A percentile compares a stretch with the other conserved stretches of the same genome.
phyloP scores from a whole-genome alignment of 2,888 invertebrate species.

The Norana najaformis region DNA sequence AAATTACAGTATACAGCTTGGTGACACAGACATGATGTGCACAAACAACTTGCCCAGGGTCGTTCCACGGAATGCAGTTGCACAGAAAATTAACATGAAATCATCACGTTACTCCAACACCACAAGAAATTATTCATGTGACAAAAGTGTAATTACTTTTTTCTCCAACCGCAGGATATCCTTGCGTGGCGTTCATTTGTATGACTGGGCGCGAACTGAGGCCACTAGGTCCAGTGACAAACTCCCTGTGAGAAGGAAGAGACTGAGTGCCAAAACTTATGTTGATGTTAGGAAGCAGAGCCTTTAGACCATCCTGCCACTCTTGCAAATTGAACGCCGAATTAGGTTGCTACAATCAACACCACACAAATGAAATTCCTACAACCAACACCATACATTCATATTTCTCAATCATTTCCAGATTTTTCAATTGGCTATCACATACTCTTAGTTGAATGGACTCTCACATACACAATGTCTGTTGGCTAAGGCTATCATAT shows the following conservation, averaged over 20 bases:
- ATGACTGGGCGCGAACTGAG: slow-evolving; percentile 23
- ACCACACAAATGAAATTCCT: not conserved
- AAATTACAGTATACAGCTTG: too few species aligned
- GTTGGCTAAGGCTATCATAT: not conserved
- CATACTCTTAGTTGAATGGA: too few species aligned
- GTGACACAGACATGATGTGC: too few species aligned
- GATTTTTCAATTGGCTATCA: not conserved
- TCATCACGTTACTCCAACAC: not conserved
- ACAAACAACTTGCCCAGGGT: too few species aligned
- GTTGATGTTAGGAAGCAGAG: slow-evolving; percentile 64
- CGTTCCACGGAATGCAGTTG: not conserved
- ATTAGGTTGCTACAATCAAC: slow-evolving; percentile 9
- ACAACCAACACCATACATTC: not conserved
- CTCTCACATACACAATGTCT: not conserved
- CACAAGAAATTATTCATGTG: not conserved
- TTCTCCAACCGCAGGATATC: not conserved
- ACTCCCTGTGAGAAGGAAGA: not conserved
- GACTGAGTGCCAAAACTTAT: slow-evolving; percentile 59
- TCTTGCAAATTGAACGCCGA: slow-evolving; percentile 62
- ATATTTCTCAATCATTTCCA: not conserved
- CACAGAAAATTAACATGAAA: not conserved
- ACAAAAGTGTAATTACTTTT: slow-evolving; percentile 15
- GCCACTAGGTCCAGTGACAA: not conserved
- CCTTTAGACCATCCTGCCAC: slow-evolving; percentile 65
- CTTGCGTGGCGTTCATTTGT: not conserved